These are phyloP conservation scores for Caenorhabditis sp. DNA, from an alignment of 2,888 invertebrate genomes.

Conservation along the genomic window DNA sequence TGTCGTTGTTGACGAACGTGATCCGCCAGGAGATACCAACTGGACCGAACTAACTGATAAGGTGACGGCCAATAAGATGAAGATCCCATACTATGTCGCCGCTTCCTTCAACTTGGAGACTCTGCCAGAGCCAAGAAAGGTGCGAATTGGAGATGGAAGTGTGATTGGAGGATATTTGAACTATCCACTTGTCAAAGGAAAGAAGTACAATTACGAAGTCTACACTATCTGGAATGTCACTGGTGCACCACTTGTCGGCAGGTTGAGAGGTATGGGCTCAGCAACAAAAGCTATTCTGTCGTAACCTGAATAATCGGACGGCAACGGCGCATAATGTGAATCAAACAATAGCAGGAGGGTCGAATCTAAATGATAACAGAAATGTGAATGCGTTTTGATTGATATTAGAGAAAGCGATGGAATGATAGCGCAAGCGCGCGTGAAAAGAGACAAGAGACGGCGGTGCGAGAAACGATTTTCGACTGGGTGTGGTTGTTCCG, in stretches of 20 bases:
- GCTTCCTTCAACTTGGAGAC: conserved; percentile 82
- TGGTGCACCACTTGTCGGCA: conserved; percentile 80
- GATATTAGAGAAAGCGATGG: conserved; percentile 50
- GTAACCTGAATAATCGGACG: conserved; percentile 47
- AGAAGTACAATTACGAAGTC: conserved; percentile 83
- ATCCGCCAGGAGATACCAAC: conserved; percentile 82
- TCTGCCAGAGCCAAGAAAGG: conserved; percentile 75
- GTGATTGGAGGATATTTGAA: conserved; percentile 83
- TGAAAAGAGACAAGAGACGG: conserved; percentile 12
- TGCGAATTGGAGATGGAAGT: conserved; percentile 80
- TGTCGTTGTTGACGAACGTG: conserved; percentile 83
- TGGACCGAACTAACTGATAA: conserved; percentile 83
- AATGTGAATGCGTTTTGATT: conserved; percentile 46
- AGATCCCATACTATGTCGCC: conserved; percentile 83
- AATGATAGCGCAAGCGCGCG: conserved; percentile 15
- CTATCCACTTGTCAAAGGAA: conserved; percentile 82
- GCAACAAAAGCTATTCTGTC: conserved; percentile 14
- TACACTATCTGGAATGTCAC: conserved; percentile 82
- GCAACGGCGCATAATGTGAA: conserved; percentile 14
- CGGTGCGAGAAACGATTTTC: conserved; percentile 19
- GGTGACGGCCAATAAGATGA: conserved; percentile 80
- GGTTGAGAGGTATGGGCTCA: conserved; percentile 77
- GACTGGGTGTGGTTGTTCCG: conserved; percentile 51
- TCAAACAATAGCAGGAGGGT: conserved; percentile 50
- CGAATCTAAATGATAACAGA: conserved; percentile 51